phyloP scores from a whole-genome alignment of 2,797 vertebrate genomes.

The Coluber constrictor region DNA sequence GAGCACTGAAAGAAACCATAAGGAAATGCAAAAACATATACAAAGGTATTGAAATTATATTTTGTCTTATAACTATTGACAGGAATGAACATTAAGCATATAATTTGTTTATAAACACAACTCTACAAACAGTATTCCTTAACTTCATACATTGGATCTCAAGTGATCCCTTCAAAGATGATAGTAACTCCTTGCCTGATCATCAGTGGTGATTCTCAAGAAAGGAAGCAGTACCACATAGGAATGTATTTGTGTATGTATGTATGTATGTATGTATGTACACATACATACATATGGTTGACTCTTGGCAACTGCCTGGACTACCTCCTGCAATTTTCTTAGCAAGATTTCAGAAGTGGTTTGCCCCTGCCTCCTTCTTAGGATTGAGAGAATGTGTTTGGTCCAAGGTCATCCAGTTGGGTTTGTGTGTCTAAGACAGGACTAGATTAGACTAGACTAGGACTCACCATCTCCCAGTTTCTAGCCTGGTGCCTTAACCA shows the following conservation, averaged over 20 bases:
- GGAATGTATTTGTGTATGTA: background rate
- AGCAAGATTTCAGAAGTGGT: background rate
- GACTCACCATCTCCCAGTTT: background rate
- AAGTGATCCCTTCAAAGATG: conserved; percentile 15
- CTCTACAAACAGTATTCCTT: background rate
- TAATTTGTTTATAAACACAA: background rate
- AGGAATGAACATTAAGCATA: background rate
- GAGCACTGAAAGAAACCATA: conserved; percentile 36
- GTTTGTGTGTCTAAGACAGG: background rate
- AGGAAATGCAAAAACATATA: background rate
- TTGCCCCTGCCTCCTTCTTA: background rate
- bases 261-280: background rate
- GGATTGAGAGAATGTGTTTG: background rate
- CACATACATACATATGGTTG: background rate
- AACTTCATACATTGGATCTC: conserved; percentile 15
- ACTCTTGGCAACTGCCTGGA: background rate
- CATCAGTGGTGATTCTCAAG: conserved; percentile 18
- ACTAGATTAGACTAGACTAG: background rate
- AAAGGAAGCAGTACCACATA: background rate
- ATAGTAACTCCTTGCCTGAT: background rate
- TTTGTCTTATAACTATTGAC: conserved; percentile 21
- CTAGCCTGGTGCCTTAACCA: background rate
- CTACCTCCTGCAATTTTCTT: background rate
- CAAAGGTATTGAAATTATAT: conserved; percentile 19
- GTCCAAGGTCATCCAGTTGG: background rate